phyloP scores from a whole-genome alignment of 2,888 invertebrate genomes.

The Allophyes oxyacanthae region DNA sequence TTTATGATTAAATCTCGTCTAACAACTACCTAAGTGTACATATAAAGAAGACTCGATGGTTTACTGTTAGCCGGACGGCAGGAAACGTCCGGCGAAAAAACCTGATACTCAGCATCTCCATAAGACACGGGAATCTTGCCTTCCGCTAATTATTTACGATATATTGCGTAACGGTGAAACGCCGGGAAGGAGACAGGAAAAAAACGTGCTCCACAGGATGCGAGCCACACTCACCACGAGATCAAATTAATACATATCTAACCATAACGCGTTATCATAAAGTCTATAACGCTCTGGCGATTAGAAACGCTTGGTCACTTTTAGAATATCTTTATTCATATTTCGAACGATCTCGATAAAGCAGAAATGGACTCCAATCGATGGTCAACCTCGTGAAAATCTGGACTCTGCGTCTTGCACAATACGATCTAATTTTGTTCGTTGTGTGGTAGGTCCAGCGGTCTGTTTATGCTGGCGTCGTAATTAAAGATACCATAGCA shows the following conservation, averaged over 20 bases:
- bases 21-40: conserved; percentile 56
- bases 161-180: conserved; percentile 89
- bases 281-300: conserved; percentile 67
- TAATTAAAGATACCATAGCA: conserved; percentile 88
- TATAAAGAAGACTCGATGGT: conserved; percentile 60
- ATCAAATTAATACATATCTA: conserved; percentile 63
- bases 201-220: conserved; percentile 87
- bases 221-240: conserved; percentile 70
- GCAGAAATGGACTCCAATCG: conserved; percentile 79
- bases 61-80: conserved; percentile 76
- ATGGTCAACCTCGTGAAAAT: conserved; percentile 61
- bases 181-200: conserved; percentile 87
- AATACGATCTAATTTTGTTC: conserved; percentile 64
- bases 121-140: conserved; percentile 88
- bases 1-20: conserved; percentile 50
- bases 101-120: conserved; percentile 84
- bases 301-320: conserved; percentile 74
- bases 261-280: conserved; percentile 67
- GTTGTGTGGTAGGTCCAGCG: conserved; percentile 55
- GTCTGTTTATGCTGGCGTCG: conserved; percentile 80
- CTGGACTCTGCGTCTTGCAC: conserved; percentile 66
- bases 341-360: conserved; percentile 86
- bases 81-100: conserved; percentile 84
- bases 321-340: conserved; percentile 88
- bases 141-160: conserved; percentile 90